Evolutionary conservation across 2,888 invertebrate species (phyloP), one percentile per base, ranked within the genome.

Genomic region (Anarsia innoxiella): DNA sequence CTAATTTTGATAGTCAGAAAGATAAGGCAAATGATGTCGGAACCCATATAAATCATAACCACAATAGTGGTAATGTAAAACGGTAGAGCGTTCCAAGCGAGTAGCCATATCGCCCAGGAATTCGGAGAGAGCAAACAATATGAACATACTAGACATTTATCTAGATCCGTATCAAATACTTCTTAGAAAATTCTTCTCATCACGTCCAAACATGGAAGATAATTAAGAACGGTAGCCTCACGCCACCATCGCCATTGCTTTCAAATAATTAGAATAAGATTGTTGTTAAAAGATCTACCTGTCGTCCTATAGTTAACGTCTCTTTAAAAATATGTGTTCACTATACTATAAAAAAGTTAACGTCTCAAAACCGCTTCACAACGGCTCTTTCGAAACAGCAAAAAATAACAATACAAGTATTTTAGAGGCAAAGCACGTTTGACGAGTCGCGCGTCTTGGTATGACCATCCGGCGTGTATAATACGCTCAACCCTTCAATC

Each of bases 351-450:
- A n/a, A n/a, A n/a, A n/a, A n/a, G n/a, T n/a, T n/a, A n/a, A n/a
- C n/a, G n/a, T 27, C 11, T 27, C 2, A 11, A 11, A 27, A 23
- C 23, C 12, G 37, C 36, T 44, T 40, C 41, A 40, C 41, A 38
- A 45, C 43, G 48, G 41, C 40, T 44, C 37, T 37, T 37, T 44
- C 32, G 36, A 37, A 39, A 45, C 44, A 15, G 28, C 16, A 44
- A 44, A 43, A 40, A 48, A 51, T 45, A 53, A 54, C 47, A 48
- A 46, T 44, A 45, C 40, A 45, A 44, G 39, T 45, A 52, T 55
- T 59, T 53, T 48, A 41, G 41, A 56, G 41, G 38, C 60, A 41
- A 34, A 39, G 48, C 59, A 61, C 59, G 58, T 58, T 41, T 37
- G 19, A 45, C 45, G 45, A 39, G 35, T 36, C 44, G 28, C 37